Percentiles rank a stretch among this genome's conserved stretches.
Conservation (phyloP, 2,797 vertebrate genomes). For the Gadopsis bispinosus region DNA sequence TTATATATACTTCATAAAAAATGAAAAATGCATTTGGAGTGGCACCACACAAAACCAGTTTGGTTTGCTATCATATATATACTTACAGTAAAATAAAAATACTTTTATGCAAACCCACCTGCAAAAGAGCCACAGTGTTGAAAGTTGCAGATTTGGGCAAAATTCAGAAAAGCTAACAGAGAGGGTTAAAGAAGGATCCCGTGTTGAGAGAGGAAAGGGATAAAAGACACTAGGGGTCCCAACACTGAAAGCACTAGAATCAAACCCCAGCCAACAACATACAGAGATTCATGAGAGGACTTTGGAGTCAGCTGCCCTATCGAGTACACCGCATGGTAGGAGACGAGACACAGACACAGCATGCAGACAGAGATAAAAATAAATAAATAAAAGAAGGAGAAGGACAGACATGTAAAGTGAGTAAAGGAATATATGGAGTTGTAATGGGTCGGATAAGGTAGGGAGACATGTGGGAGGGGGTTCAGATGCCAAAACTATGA, state of each 20-base stretch:
- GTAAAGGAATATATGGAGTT: constrained; percentile 56
- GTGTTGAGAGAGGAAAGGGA: constrained; percentile 18
- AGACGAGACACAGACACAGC: constrained; percentile 71
- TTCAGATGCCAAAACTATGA: constrained; percentile 64
- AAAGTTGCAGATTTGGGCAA: not conserved
- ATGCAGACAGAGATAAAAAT: constrained; percentile 52
- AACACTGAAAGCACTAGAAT: constrained; percentile 21
- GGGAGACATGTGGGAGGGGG: constrained; percentile 51
- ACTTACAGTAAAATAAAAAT: not conserved
- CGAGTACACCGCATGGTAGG: constrained; percentile 53
- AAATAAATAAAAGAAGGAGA: constrained; percentile 34
- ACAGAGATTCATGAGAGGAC: constrained; percentile 76
- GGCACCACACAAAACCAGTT: not conserved
- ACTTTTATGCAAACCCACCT: not conserved
- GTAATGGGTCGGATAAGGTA: constrained; percentile 45
- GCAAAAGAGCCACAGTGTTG: not conserved
- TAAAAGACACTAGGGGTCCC: constrained; percentile 1
- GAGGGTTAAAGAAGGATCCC: constrained; percentile 11
- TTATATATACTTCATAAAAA: not conserved
- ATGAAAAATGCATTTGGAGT: not conserved
- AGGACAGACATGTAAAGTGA: constrained; percentile 69
- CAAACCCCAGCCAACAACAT: constrained; percentile 52
- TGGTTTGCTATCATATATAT: not conserved
- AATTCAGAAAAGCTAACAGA: constrained; percentile 29
- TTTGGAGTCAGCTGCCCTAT: constrained; percentile 78